These are phyloP conservation scores for Novumbra hubbsi DNA, from an alignment of 2,797 vertebrate species.

Conservation along the genomic window DNA sequence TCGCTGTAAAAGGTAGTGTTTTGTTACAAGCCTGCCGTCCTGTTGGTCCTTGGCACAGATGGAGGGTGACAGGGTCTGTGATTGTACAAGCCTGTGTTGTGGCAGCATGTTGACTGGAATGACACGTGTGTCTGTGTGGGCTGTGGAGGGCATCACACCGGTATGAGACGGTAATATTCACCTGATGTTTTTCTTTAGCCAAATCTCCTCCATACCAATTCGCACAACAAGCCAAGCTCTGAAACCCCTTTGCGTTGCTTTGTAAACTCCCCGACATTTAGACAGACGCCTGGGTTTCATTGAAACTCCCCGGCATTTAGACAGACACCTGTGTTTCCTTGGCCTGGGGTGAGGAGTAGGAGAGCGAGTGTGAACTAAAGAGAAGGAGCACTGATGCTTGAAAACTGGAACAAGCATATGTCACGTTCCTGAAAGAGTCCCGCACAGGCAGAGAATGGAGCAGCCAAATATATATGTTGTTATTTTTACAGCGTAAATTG, in stretches of 20 bases:
- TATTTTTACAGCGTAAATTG: conserved; percentile 21
- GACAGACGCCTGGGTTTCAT: conserved; percentile 46
- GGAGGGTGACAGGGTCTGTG: conserved; percentile 37
- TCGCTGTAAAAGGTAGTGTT: conserved; percentile 22
- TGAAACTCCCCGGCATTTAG: conserved; percentile 44
- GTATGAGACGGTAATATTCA: conserved; percentile 28
- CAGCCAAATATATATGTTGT: conserved; percentile 52
- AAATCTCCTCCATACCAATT: background rate
- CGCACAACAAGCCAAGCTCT: conserved; percentile 11
- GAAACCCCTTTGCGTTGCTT: conserved; percentile 33
- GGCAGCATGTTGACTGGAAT: conserved; percentile 33
- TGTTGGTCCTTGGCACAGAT: conserved; percentile 37
- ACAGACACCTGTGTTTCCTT: conserved; percentile 47
- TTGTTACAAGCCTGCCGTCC: conserved; percentile 34
- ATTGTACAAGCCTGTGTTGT: conserved; percentile 33
- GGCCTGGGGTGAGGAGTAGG: conserved; percentile 26
- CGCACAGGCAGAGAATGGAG: conserved; percentile 40
- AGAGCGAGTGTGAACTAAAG: conserved; percentile 8
- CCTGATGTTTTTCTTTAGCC: conserved; percentile 29
- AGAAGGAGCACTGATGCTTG: conserved; percentile 34
- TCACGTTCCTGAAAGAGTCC: conserved; percentile 35
- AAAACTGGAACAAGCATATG: conserved; percentile 43
- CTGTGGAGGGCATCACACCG: conserved; percentile 32
- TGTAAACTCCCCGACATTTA: conserved; percentile 40
- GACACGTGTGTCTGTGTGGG: conserved; percentile 32